Evolutionary conservation across 2,888 invertebrate species (phyloP), one percentile per base, ranked within the genome.

Genomic region (Argynnis bischoffii): DNA sequence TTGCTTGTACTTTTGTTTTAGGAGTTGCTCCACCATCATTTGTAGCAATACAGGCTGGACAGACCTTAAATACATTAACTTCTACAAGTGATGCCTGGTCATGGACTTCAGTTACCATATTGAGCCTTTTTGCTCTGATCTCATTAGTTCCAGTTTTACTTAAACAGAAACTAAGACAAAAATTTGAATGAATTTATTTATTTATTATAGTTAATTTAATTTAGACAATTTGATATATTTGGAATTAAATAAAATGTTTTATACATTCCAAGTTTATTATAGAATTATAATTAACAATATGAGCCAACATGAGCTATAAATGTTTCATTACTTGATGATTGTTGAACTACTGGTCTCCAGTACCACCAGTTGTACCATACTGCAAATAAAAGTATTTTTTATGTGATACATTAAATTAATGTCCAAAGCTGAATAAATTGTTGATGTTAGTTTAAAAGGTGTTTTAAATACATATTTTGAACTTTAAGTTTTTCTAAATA

Each of bases 21-120:
- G 97, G 99, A 74, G 99, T 99, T 14, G 98, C 98, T 0, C 99
- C 99, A 56, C 99, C 99, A 5, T 99, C 99, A 0, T 97, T 99
- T 85, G 95, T 99, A 35, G 99, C 99, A 14, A 99, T 99, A 77
- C 98, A 99, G 93, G 98, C 99, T 14, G 99, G 99, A 15, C 98
- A 98, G 83, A 99, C 99, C 0, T 92, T 99, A 56, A 97, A 99
- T 80, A 95, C 97, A 75, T 94, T 99, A 90, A 97, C 98, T 0
- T 97, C 97, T 4, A 96, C 97, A 0, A 95, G 95, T 76, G 97
- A 97, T 76, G 96, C 98, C 0, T 95, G 98, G 91, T 98, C 98
- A 0, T 96, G 96, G 95, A 95, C 94, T 14, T 98, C 98, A n/a
- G 90, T 99, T 64, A 88, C 95, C 15, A 90, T 98, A 56, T 93